Evolutionary conservation across 2,888 invertebrate species (phyloP).

Genomic region (Deroplatys truncata): DNA sequence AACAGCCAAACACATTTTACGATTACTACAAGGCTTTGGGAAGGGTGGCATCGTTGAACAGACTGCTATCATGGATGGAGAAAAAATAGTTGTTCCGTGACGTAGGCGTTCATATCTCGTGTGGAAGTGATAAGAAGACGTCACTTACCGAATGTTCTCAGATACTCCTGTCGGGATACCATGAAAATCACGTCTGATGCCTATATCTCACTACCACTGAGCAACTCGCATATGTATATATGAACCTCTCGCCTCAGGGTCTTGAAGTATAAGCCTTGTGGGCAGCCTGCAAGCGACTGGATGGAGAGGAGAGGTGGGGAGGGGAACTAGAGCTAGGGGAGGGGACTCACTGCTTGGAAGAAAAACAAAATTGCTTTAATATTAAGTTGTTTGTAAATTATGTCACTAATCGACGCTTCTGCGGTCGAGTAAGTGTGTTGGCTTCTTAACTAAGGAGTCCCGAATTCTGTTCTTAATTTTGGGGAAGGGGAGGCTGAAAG

Average conservation of each 20-base stretch:
- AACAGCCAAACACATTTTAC: neutral
- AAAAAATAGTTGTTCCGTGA: neutral
- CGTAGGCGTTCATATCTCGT: neutral
- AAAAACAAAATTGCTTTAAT: neutral
- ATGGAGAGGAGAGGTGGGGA: neutral
- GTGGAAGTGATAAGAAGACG: neutral
- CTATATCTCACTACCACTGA: neutral
- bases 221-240: neutral
- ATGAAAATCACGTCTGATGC: neutral
- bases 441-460: too few relatives aligned
- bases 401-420: too few relatives aligned
- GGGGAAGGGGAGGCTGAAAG: too few relatives aligned
- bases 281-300: neutral
- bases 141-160: neutral
- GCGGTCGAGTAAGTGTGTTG: too few relatives aligned
- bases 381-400: too few relatives aligned
- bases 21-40: neutral
- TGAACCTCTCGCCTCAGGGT: neutral
- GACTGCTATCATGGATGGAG: neutral
- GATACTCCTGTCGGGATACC: neutral
- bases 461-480: too few relatives aligned
- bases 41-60: neutral
- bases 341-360: neutral
- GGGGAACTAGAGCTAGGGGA: neutral
- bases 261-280: neutral